Evolutionary conservation across 2,797 vertebrate genomes (phyloP).

Genomic region (Malacoctenus gilli): DNA sequence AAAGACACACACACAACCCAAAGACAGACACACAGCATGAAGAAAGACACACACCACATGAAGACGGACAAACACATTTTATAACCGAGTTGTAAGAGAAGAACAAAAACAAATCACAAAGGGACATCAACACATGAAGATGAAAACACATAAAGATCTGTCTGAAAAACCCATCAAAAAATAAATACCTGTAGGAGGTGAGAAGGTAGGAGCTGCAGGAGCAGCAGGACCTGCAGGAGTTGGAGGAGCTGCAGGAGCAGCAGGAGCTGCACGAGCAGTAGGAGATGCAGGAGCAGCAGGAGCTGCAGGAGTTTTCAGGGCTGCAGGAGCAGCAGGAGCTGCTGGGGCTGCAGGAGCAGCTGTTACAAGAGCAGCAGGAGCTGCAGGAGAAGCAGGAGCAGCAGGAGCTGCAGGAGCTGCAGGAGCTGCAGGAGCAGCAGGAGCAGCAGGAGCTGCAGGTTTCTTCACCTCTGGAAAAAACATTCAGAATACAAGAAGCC

Average conservation of each 20-base stretch:
- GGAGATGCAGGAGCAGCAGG: slow-evolving; percentile 44
- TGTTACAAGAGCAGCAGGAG: slow-evolving; percentile 42
- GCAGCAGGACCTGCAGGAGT: slow-evolving; percentile 5
- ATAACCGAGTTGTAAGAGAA: too few relatives aligned
- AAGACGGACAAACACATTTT: too few relatives aligned
- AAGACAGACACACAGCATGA: slow-evolving; percentile 11
- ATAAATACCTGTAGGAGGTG: slow-evolving; percentile 42
- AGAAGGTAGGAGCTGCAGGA: slow-evolving; percentile 9
- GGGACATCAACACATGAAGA: neutral
- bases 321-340: slow-evolving; percentile 19
- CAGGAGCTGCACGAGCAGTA: slow-evolving; percentile 9
- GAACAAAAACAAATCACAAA: too few relatives aligned
- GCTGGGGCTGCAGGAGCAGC: slow-evolving; percentile 28
- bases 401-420: slow-evolving; percentile 11
- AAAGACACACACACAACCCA: slow-evolving; percentile 20
- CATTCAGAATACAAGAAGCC: slow-evolving; percentile 63
- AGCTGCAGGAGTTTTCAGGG: slow-evolving; percentile 6
- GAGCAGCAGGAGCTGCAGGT: slow-evolving; percentile 35
- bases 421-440: slow-evolving; percentile 13
- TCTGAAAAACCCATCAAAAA: too few relatives aligned
- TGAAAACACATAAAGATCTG: too few relatives aligned
- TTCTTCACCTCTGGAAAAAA: slow-evolving; percentile 59
- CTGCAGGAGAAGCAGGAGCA: slow-evolving; percentile 15
- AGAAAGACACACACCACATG: too few relatives aligned
- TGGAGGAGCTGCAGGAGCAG: slow-evolving; percentile 9